Evolutionary conservation across 2,888 invertebrate genomes (phyloP).

Genomic region (Erpobdella octoculata): DNA sequence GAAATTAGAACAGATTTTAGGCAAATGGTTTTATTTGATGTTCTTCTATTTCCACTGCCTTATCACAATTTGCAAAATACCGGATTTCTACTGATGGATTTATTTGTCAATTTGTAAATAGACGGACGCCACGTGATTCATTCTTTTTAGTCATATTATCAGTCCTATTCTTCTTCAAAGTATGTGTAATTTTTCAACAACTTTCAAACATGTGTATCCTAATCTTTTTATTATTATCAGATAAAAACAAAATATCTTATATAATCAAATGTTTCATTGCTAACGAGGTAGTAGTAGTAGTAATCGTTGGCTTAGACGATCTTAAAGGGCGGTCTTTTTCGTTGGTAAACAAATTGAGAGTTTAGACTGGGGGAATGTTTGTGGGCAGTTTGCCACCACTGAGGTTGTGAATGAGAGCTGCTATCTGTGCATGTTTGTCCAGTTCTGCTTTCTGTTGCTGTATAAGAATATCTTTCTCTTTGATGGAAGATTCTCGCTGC

Average conservation of each 20-base stretch:
- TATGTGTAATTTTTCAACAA: too few relatives aligned
- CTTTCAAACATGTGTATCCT: too few relatives aligned
- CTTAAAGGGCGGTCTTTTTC: constrained; percentile 64
- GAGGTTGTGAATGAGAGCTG: constrained; percentile 94
- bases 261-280: not conserved
- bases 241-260: not conserved
- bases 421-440: constrained; percentile 63
- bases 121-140: too few relatives aligned
- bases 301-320: not conserved
- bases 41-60: constrained; percentile 18
- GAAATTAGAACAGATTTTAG: too few relatives aligned
- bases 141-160: not conserved
- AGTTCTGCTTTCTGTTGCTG: constrained; percentile 39
- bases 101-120: constrained; percentile 5
- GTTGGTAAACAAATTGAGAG: too few relatives aligned
- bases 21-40: too few relatives aligned
- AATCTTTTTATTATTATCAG: too few relatives aligned
- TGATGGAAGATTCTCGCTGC: constrained; percentile 41
- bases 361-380: too few relatives aligned
- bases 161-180: not conserved
- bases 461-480: constrained; percentile 39
- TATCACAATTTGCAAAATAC: constrained; percentile 17
- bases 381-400: constrained; percentile 97
- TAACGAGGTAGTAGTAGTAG: not conserved
- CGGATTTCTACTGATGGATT: constrained; percentile 10